Conservation (phyloP, 2,888 invertebrate species). For the Yponomeuta evonymella region DNA sequence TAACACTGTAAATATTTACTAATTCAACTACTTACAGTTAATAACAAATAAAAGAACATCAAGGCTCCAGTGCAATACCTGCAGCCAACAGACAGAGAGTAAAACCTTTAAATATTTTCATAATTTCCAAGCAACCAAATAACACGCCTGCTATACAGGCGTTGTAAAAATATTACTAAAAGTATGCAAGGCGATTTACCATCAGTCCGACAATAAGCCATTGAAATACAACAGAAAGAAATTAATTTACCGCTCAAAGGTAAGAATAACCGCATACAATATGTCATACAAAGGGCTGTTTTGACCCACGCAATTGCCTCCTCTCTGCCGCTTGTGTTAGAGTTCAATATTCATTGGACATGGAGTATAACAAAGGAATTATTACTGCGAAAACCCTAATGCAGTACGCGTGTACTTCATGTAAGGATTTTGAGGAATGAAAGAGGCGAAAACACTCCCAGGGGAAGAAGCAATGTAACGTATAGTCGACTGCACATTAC, state of each 20-base stretch:
- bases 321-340: neutral
- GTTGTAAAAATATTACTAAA: too few relatives aligned
- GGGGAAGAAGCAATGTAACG: neutral
- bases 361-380: neutral
- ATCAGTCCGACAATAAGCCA: neutral
- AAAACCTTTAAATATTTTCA: too few relatives aligned
- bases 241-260: neutral
- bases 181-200: neutral
- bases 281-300: neutral
- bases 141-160: too few relatives aligned
- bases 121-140: too few relatives aligned
- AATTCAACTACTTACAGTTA: too few relatives aligned
- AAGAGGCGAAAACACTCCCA: neutral
- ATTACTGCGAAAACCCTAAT: conserved; percentile 8
- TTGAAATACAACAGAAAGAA: neutral
- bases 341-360: neutral
- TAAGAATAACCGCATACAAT: neutral
- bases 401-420: conserved; percentile 17
- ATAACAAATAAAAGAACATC: too few relatives aligned
- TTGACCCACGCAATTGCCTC: neutral
- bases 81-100: too few relatives aligned
- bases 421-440: conserved; percentile 1
- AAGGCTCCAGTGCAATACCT: too few relatives aligned
- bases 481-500: too few relatives aligned
- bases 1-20: too few relatives aligned